Evolutionary conservation across 2,888 invertebrate species (phyloP).

Genomic region (Zeuzera pyrina): DNA sequence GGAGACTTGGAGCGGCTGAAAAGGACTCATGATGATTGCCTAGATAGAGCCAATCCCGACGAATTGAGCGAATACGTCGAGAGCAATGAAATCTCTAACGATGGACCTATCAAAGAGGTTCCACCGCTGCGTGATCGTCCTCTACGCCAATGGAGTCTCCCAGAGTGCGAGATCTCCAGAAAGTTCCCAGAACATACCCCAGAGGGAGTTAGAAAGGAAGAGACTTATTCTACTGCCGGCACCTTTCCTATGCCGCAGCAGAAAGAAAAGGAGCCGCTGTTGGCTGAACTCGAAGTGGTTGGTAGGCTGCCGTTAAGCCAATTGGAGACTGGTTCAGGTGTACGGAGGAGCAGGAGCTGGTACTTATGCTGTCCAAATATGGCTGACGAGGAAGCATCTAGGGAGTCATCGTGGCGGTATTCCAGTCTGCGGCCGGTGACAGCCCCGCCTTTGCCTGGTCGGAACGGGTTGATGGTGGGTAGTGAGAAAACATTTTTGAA

Average conservation of each 20-base stretch:
- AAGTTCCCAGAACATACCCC: conserved; percentile 7
- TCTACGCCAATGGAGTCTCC: conserved; percentile 40
- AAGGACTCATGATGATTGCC: conserved; percentile 30
- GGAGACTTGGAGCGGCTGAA: conserved; percentile 72
- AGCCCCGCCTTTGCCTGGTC: conserved; percentile 43
- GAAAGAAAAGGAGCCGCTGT: conserved; percentile 55
- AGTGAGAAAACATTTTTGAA: too few species aligned
- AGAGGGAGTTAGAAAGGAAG: conserved; percentile 40
- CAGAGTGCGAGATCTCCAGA: conserved; percentile 44
- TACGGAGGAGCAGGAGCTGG: conserved; percentile 74
- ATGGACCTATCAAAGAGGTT: conserved; percentile 43
- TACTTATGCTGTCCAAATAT: conserved; percentile 71
- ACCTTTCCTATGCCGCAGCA: conserved; percentile 65
- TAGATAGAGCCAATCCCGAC: conserved; percentile 43
- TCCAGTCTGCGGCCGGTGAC: conserved; percentile 58
- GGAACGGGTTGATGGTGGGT: conserved; percentile 41
- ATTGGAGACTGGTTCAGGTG: conserved; percentile 41
- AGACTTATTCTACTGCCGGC: conserved; percentile 63
- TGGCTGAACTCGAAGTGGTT: conserved; percentile 55
- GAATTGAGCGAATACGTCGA: conserved; percentile 62
- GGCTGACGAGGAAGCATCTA: conserved; percentile 51
- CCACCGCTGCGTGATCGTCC: conserved; percentile 44
- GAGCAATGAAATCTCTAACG: conserved; percentile 46
- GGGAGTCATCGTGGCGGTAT: conserved; percentile 59
- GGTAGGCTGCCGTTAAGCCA: conserved; percentile 52